Evolutionary conservation across 2,797 vertebrate genomes (phyloP).

Genomic region (Darevskia mixta): DNA sequence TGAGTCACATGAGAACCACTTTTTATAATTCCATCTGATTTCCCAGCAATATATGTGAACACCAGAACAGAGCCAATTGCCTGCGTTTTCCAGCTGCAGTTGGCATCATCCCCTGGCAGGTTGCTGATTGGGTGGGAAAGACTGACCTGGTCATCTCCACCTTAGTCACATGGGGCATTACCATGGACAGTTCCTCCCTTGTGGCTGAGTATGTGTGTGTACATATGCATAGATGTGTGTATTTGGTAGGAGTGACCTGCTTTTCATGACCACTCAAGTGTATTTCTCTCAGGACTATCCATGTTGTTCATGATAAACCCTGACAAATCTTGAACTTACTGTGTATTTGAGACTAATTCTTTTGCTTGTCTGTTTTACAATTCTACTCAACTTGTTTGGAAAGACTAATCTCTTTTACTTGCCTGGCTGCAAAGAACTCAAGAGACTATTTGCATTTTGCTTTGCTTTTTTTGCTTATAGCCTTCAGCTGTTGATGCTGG

Average conservation of each 20-base stretch:
- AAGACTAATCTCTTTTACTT: conserved; percentile 10
- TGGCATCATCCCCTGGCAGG: neutral
- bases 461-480: neutral
- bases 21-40: neutral
- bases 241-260: neutral
- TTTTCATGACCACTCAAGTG: neutral
- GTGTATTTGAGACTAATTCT: neutral
- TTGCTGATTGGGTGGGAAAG: neutral
- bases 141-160: neutral
- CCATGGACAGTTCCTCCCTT: neutral
- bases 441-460: neutral
- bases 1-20: too few species aligned
- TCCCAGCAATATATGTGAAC: neutral
- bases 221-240: too few species aligned
- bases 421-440: neutral
- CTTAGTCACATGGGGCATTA: neutral
- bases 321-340: neutral
- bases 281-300: neutral
- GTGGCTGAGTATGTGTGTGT: neutral
- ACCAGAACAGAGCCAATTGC: neutral
- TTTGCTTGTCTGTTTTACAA: neutral
- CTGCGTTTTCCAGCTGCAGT: neutral
- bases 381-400: neutral
- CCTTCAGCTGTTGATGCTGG: conserved; percentile 15
- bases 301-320: neutral